These are phyloP conservation scores for Amphipyra berbera DNA, from an alignment of 2,888 invertebrate genomes.

Conservation along the genomic window DNA sequence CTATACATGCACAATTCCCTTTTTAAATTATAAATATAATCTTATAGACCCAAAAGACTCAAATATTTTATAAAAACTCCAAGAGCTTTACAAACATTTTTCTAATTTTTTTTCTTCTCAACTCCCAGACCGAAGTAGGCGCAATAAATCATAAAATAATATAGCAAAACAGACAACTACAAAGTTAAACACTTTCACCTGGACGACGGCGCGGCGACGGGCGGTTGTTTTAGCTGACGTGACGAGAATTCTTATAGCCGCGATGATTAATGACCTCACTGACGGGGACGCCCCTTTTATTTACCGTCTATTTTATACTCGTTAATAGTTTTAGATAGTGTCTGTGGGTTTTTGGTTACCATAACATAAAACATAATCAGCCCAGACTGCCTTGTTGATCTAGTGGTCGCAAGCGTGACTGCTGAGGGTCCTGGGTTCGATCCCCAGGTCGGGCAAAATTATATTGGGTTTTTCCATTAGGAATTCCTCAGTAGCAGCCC, in stretches of 20 bases:
- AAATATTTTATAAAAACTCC: not conserved
- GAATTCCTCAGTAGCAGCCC: no score
- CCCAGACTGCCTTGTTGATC: no score
- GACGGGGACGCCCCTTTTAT: slow-evolving; percentile 33
- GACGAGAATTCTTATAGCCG: slow-evolving; percentile 49
- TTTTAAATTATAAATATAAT: no score
- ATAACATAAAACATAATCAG: not conserved
- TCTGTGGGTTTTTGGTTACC: not conserved
- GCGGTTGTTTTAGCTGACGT: slow-evolving; percentile 50
- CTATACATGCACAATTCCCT: no score
- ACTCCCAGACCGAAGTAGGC: not conserved
- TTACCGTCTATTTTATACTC: slow-evolving; percentile 43
- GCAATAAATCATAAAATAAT: slow-evolving; percentile 59
- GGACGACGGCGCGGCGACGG: slow-evolving; percentile 34
- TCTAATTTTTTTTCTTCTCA: not conserved
- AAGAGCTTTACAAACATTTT: no score
- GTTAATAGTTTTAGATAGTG: slow-evolving; percentile 44
- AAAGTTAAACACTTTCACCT: slow-evolving; percentile 61
- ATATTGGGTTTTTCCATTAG: no score
- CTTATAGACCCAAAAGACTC: no score
- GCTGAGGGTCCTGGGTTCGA: no score
- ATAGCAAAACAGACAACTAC: slow-evolving; percentile 48
- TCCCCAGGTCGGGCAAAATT: no score
- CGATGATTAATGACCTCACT: slow-evolving; percentile 54
- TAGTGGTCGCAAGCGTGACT: no score